Evolutionary conservation across 2,797 vertebrate species (phyloP).

Genomic region (Champsocephalus esox): DNA sequence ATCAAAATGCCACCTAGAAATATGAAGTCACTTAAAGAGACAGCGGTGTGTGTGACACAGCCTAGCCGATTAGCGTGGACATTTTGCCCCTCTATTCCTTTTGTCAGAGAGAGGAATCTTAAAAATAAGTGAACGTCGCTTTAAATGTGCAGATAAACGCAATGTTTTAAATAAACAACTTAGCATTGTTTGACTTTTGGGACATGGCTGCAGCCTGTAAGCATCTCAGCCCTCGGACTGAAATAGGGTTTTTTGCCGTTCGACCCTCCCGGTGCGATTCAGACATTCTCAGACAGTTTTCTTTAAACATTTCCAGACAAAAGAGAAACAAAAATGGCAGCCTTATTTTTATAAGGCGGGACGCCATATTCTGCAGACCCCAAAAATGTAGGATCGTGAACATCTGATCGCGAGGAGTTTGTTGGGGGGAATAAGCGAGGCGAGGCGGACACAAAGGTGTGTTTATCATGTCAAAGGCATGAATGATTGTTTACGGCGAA

Average conservation of each 20-base stretch:
- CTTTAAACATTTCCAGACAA: conserved; percentile 97
- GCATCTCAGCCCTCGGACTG: conserved; percentile 27
- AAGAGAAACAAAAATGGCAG: conserved; percentile 99
- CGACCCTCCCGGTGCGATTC: conserved; percentile 74
- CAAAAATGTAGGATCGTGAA: conserved; percentile 73
- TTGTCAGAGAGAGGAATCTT: conserved; percentile 54
- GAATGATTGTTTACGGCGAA: conserved; percentile 91
- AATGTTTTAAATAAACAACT: conserved; percentile 44
- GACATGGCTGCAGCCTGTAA: conserved; percentile 43
- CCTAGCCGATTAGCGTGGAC: conserved; percentile 9
- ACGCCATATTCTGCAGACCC: conserved; percentile 98
- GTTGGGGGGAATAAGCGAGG: conserved; percentile 14
- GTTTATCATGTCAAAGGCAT: conserved; percentile 84
- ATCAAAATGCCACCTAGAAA: conserved; percentile 13
- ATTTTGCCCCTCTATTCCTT: conserved; percentile 39
- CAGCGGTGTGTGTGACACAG: not conserved
- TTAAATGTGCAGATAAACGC: conserved; percentile 45
- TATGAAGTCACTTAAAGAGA: not conserved
- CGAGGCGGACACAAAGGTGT: conserved; percentile 72
- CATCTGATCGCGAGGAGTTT: conserved; percentile 40
- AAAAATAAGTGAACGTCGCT: conserved; percentile 61
- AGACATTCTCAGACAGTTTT: conserved; percentile 91
- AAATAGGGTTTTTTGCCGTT: conserved; percentile 3
- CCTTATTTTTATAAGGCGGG: conserved; percentile 97
- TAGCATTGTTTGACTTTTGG: conserved; percentile 65